Conservation (phyloP, 2,888 invertebrate species). For the Tetheella fluctuosa region DNA sequence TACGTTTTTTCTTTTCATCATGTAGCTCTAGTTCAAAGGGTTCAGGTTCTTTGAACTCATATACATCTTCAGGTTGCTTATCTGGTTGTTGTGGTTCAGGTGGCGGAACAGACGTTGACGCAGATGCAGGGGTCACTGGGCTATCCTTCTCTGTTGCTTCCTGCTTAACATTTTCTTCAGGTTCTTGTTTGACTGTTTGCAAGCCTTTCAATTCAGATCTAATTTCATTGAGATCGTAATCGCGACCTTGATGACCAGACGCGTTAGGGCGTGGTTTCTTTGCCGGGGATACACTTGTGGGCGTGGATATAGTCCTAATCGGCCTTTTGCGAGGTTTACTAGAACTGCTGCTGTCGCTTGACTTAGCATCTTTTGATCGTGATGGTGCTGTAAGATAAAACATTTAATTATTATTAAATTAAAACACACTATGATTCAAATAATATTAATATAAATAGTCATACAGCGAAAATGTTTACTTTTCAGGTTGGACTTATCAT, state of each 20-base stretch:
- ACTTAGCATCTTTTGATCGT: conserved; percentile 69
- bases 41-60: conserved; percentile 95
- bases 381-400: conserved; percentile 54
- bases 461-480: conserved; percentile 48
- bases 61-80: conserved; percentile 87
- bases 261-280: conserved; percentile 64
- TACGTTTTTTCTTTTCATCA: conserved; percentile 80
- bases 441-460: conserved; percentile 8
- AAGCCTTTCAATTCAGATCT: conserved; percentile 93
- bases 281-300: conserved; percentile 62
- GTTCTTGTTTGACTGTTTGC: conserved; percentile 78
- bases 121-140: conserved; percentile 30
- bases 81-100: conserved; percentile 57
- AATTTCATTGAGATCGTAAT: conserved; percentile 93
- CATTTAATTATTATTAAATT: conserved; percentile 8
- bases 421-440: not conserved
- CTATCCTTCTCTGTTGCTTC: conserved; percentile 58
- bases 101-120: conserved; percentile 38
- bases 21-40: conserved; percentile 93
- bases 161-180: conserved; percentile 64
- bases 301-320: conserved; percentile 62
- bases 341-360: conserved; percentile 73
- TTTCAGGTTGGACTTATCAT: conserved; percentile 67
- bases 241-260: conserved; percentile 79
- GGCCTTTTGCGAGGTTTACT: conserved; percentile 75